phyloP scores from a whole-genome alignment of 2,797 vertebrate genomes.

The Pipistrellus kuhlii region DNA sequence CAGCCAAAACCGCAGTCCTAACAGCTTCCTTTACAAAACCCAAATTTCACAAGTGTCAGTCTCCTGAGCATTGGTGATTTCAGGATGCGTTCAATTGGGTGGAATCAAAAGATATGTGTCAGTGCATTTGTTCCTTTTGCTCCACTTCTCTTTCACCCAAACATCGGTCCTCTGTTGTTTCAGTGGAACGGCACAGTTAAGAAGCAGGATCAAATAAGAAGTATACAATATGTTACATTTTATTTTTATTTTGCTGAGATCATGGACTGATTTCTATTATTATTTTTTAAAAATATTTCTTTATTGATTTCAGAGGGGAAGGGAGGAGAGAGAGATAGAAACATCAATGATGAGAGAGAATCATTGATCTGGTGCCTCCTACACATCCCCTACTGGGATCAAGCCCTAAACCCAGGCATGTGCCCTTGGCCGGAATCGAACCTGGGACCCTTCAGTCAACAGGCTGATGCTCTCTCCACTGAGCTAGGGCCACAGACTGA shows the following conservation, averaged over 20 bases:
- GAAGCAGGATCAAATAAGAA: neutral
- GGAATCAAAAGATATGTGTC: neutral
- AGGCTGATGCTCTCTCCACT: no score
- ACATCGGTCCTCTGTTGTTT: neutral
- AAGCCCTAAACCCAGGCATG: no score
- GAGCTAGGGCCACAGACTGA: neutral
- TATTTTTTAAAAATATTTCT: neutral
- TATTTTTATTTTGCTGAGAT: neutral
- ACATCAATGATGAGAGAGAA: no score
- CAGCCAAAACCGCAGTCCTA: constrained; percentile 83
- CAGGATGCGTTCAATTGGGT: neutral
- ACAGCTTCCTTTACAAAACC: constrained; percentile 74
- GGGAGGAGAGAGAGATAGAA: no score
- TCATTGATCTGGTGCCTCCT: no score
- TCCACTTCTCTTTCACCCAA: neutral
- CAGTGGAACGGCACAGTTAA: neutral
- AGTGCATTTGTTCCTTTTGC: neutral
- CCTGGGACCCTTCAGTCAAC: no score
- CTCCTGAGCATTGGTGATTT: constrained; percentile 2
- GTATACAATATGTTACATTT: neutral
- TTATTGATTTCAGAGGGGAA: no score
- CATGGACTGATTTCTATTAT: neutral
- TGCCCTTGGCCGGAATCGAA: no score
- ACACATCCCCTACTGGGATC: no score
- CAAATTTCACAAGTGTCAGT: constrained; percentile 68